These are phyloP conservation scores for Antedon mediterranea DNA, from an alignment of 53 echinoderm and acorn worm genomes.

Conservation along the genomic window DNA sequence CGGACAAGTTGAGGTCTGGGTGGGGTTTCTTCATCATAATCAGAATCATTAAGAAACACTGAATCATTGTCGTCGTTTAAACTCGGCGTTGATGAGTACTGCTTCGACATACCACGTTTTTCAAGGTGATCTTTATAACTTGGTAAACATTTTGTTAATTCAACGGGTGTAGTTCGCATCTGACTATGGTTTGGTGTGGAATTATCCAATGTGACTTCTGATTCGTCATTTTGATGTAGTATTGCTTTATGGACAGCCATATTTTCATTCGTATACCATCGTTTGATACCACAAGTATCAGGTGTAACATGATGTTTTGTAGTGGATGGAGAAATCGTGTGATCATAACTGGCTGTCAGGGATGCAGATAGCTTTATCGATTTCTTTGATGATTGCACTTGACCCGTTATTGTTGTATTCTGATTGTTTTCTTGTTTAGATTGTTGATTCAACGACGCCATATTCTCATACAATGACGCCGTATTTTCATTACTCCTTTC, in stretches of 20 bases:
- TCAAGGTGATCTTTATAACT: conserved; percentile 38
- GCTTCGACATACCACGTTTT: conserved; percentile 18
- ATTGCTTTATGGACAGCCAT: not conserved
- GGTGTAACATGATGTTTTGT: not conserved
- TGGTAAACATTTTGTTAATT: conserved; percentile 2
- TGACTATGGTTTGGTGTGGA: not conserved
- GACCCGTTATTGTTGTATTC: not conserved
- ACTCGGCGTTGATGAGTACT: not conserved
- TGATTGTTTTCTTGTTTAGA: not conserved
- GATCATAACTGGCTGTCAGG: not conserved
- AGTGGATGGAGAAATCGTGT: not conserved
- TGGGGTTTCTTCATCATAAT: not conserved
- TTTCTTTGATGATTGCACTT: not conserved
- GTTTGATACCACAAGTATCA: not conserved
- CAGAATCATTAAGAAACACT: not conserved
- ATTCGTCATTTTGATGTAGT: not conserved
- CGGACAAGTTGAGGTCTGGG: not conserved
- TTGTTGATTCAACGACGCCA: not conserved
- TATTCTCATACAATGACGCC: not conserved
- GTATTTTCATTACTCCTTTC: not conserved
- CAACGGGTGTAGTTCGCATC: too few relatives aligned
- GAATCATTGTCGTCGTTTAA: not conserved
- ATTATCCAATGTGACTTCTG: not conserved
- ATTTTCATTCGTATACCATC: not conserved
- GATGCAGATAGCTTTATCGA: not conserved